These are phyloP conservation scores for Epirrhoe alternata DNA, from an alignment of 2,888 invertebrate genomes.

Conservation along the genomic window DNA sequence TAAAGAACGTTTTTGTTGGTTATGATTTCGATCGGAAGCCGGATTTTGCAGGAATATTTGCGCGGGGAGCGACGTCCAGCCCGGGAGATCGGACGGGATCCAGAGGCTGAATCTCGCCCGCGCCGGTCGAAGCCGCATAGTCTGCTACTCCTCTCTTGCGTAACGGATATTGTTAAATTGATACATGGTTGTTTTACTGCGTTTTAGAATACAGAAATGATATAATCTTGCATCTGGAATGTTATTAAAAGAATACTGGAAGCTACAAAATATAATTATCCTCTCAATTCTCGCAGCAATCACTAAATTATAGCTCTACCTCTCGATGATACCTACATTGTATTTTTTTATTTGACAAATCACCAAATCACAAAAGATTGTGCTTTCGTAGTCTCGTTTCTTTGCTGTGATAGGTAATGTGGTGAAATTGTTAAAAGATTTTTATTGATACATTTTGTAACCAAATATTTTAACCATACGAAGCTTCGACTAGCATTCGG, in stretches of 20 bases:
- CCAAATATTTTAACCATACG: slow-evolving; percentile 58
- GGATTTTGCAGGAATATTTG: slow-evolving; percentile 43
- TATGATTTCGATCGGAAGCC: slow-evolving; percentile 49
- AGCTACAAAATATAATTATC: no score
- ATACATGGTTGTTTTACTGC: slow-evolving; percentile 46
- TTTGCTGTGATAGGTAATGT: no score
- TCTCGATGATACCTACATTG: no score
- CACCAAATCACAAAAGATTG: no score
- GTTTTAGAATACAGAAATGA: slow-evolving; percentile 11
- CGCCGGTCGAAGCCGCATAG: slow-evolving; percentile 75
- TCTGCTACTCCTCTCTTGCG: slow-evolving; percentile 78
- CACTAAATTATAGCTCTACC: no score
- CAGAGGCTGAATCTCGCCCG: slow-evolving; percentile 76
- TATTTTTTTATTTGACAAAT: no score
- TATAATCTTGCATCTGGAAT: no score
- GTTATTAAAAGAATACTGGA: no score
- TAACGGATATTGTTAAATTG: slow-evolving; percentile 70
- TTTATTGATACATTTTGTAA: slow-evolving; percentile 30
- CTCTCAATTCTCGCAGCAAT: no score
- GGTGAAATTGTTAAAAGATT: no score
- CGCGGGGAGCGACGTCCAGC: slow-evolving; percentile 52
- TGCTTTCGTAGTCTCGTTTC: no score
- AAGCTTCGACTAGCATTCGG: slow-evolving; percentile 78
- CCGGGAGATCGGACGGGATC: slow-evolving; percentile 73
- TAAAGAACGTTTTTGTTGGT: slow-evolving; percentile 53